Evolutionary conservation across 1,140 invertebrate species (phyloP), one percentile per base, ranked within the genome.

Genomic region (Triops longicaudatus): DNA sequence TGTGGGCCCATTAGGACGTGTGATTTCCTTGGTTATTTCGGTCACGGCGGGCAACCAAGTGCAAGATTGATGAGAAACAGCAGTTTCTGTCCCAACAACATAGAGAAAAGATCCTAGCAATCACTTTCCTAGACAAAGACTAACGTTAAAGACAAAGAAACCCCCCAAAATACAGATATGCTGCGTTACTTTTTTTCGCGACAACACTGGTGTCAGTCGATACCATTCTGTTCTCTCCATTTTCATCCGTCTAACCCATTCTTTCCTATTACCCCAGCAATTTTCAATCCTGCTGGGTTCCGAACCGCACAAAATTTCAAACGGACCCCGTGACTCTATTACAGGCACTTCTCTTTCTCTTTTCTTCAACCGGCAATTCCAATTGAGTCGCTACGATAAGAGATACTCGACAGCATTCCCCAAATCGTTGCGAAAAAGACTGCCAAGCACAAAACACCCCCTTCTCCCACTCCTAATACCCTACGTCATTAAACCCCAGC

Each of bases 61-160:
- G 17, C 50, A 63, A 63, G 50, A 63, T 63, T 63, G 50, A 63
- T 63, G 50, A 63, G 50, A 63, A 63, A 63, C 50, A 63, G 50
- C 50, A 63, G 50, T 63, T 63, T 63, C 50, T 63, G 22, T 22
- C 50, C 50, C 50, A 63, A 63, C 50, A 63, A 63, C 50, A 63
- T n/a, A 12, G 50, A 63, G 22, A 22, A 22, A 63, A 63, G 22
- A 22, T 63, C 17, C 14, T 7, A 63, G 50, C 17, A 63, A 63
- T 63, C 50, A 63, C 50, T 63, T 17, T 17, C n/a, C 17, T 17
- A 63, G 14, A 63, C 22, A 63, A 63, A 63, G 50, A 63, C 14
- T 63, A 63, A 63, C 2, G 50, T n/a, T 17, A 63, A 63, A 6
- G 0, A 63, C 4, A 63, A 22, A 63, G 44, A 63, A 14, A 22